Percentiles rank a stretch among this genome's conserved stretches.
Conservation (phyloP, 2,113 vertebrate species). For the Oriolus oriolus region DNA sequence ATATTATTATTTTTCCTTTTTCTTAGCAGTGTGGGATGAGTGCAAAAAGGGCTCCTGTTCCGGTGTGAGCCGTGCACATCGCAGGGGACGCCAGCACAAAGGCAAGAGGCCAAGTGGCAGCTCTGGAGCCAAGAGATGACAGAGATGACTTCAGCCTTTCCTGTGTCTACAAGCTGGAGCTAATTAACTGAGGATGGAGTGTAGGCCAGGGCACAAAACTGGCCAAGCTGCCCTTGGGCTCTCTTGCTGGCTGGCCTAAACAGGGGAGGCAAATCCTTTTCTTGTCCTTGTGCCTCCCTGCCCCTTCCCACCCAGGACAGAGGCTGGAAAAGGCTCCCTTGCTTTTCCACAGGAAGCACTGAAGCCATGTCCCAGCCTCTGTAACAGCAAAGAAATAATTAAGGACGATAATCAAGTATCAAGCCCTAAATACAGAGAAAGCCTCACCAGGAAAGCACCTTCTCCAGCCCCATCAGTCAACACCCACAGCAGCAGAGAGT, state of each 20-base stretch:
- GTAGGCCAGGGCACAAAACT: not conserved
- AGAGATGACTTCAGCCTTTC: not conserved
- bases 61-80: fast-evolving
- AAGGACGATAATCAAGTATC: not conserved
- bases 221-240: not conserved
- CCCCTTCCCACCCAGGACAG: fast-evolving
- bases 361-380: not conserved
- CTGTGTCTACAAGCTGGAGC: not conserved
- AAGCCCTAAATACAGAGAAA: not conserved
- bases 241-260: not conserved
- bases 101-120: not conserved
- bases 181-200: not conserved
- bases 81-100: not conserved
- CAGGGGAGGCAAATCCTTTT: not conserved
- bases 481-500: not conserved
- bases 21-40: not conserved
- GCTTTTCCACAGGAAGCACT: not conserved
- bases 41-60: not conserved
- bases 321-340: not conserved
- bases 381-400: not conserved
- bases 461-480: not conserved
- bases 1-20: not conserved
- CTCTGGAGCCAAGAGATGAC: not conserved
- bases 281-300: not conserved
- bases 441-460: not conserved